These are phyloP conservation scores for Cataglyphis altisquamis DNA, from an alignment of 2,888 invertebrate species.

Conservation along the genomic window DNA sequence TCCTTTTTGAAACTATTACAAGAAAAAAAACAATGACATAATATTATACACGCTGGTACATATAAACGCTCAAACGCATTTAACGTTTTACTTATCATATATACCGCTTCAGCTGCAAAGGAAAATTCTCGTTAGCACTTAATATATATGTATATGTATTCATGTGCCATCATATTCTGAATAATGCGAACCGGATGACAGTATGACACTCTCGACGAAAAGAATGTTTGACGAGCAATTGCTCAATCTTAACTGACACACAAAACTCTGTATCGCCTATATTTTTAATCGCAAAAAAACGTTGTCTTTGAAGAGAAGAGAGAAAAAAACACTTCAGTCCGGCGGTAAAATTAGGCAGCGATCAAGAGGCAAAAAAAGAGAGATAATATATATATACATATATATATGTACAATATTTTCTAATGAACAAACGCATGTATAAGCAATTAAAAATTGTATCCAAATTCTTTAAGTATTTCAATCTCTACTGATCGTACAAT, in stretches of 20 bases:
- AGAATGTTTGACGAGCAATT: constrained; percentile 55
- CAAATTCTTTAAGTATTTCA: constrained; percentile 61
- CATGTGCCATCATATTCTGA: constrained; percentile 27
- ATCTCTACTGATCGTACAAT: background rate
- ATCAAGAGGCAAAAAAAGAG: constrained; percentile 53
- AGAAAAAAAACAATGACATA: constrained; percentile 49
- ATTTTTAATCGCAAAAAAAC: background rate
- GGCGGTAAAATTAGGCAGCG: constrained; percentile 67
- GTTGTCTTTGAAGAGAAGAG: background rate
- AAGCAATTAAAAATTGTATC: constrained; percentile 48
- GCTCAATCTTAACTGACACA: constrained; percentile 55
- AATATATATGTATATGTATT: constrained; percentile 12
- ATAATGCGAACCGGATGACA: constrained; percentile 53
- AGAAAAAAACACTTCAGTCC: constrained; percentile 74
- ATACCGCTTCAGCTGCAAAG: constrained; percentile 18
- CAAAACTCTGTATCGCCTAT: constrained; percentile 50
- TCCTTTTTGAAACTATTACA: constrained; percentile 57
- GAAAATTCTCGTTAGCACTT: background rate
- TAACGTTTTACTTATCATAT: constrained; percentile 27
- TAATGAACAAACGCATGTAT: constrained; percentile 58
- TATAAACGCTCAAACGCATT: constrained; percentile 45
- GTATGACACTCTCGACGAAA: constrained; percentile 58
- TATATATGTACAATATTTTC: constrained; percentile 75
- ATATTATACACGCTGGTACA: constrained; percentile 58
- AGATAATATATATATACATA: constrained; percentile 34